Evolutionary conservation across 2,888 invertebrate species (phyloP), one percentile per base, ranked within the genome.

Genomic region (Melieria picta): DNA sequence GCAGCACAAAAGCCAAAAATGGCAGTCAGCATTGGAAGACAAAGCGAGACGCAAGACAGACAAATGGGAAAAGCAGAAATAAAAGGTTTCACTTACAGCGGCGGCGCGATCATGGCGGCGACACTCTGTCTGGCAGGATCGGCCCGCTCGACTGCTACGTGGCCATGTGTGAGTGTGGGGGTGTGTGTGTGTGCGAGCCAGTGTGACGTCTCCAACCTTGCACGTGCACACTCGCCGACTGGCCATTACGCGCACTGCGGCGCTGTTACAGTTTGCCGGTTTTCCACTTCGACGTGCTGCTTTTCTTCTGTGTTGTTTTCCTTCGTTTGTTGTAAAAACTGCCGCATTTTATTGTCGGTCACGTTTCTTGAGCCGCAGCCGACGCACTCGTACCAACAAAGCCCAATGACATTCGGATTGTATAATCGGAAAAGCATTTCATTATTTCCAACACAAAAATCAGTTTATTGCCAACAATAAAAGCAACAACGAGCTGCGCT

Each of bases 81-180:
- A 45, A 13, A 46, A 6, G 42, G 63, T n/a, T 43, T 61, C 11
- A n/a, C 63, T 63, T 61, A n/a, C 46, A n/a, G 48, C 46, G 63
- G 10, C 63, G 4, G 63, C 10, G 42, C 10, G 4, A 43, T 45
- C n/a, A n/a, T 46, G 13, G 5, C 30, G 64, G 64, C 64, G 80
- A 80, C 80, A 80, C 80, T 75, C 77, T 80, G 80, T 80, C 80
- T 80, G 80, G 77, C 79, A 74, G 76, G 81, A 81, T 78, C 81
- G 77, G 75, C 11, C 11, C 11, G 52, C 68, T 72, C 46, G 30
- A 30, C 30, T 30, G 30, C 30, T 30, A 30, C 30, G 64, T 70
- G 4, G 77, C 74, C 78, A 78, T 76, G 72, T 48, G 63, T 50
- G 10, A 3, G 16, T 62, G 7, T 62, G 62, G n/a, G n/a, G n/a